Conservation (phyloP, 1,140 invertebrate species). For the Zaprionus kolodkinae region DNA sequence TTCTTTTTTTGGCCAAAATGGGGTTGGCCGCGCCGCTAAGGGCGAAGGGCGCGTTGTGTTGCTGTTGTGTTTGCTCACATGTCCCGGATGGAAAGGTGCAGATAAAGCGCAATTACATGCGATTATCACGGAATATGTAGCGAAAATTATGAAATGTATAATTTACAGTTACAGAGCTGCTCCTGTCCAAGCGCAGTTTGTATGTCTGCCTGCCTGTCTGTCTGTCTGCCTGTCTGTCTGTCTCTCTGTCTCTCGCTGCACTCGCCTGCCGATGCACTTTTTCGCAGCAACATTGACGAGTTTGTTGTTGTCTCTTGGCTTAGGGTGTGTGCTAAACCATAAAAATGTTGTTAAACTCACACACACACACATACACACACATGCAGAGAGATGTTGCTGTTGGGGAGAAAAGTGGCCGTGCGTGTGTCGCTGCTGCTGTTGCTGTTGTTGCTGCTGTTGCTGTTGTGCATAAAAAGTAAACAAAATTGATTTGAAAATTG, state of each 20-base stretch:
- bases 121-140: constrained; percentile 82
- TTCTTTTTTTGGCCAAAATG: constrained; percentile 6
- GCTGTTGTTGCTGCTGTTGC: constrained; percentile 4
- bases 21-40: constrained; percentile 33
- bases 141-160: constrained; percentile 84
- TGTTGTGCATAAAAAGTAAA: constrained; percentile 73
- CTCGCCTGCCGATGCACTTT: constrained; percentile 47
- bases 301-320: constrained; percentile 49
- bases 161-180: constrained; percentile 78
- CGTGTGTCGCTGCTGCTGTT: constrained; percentile 58
- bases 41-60: constrained; percentile 44
- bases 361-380: constrained; percentile 3
- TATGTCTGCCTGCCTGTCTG: constrained; percentile 16
- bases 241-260: too few relatives aligned
- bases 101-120: constrained; percentile 84
- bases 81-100: constrained; percentile 83
- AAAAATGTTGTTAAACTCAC: constrained; percentile 84
- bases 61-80: constrained; percentile 74
- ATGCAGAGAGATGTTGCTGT: constrained; percentile 15
- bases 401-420: constrained; percentile 61
- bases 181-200: constrained; percentile 7
- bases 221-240: constrained; percentile 7
- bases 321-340: constrained; percentile 84
- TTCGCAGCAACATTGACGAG: constrained; percentile 34
- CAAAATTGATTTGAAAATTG: constrained; percentile 84